Percentiles rank a stretch among this genome's conserved stretches.
These are phyloP conservation scores for Drosophila sulfurigaster DNA, from an alignment of 1,140 invertebrate species.

Conservation along the genomic window DNA sequence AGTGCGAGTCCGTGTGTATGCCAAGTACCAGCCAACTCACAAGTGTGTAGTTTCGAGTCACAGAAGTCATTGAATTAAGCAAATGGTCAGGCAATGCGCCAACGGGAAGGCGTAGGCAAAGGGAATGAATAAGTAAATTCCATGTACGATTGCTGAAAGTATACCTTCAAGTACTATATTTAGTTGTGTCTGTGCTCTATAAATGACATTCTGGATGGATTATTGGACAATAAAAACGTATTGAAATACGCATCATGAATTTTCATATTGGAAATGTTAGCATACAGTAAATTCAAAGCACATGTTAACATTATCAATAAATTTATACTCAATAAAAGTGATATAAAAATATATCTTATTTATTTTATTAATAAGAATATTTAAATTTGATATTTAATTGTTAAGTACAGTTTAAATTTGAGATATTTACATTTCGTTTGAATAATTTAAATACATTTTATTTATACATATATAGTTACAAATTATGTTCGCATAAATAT, in stretches of 20 bases:
- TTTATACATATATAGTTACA: neutral
- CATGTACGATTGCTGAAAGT: neutral
- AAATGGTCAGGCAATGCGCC: constrained; percentile 67
- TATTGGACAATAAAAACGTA: constrained; percentile 14
- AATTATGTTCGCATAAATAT: no score
- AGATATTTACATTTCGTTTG: neutral
- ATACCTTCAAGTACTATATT: constrained; percentile 11
- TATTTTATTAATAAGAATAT: neutral
- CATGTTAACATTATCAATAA: neutral
- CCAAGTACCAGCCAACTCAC: constrained; percentile 41
- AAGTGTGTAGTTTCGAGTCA: constrained; percentile 64
- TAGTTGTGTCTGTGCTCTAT: constrained; percentile 16
- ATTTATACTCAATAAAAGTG: no score
- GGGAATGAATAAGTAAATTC: constrained; percentile 24
- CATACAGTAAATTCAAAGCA: no score
- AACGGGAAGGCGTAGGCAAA: constrained; percentile 4
- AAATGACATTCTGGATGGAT: constrained; percentile 5
- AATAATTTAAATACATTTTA: neutral
- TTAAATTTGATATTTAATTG: no score
- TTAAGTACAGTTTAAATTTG: no score
- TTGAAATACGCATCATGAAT: neutral
- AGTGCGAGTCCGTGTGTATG: constrained; percentile 9
- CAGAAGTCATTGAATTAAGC: constrained; percentile 73
- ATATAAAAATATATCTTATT: no score
- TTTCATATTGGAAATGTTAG: neutral